Conservation (phyloP, 2,797 vertebrate genomes). For the Pogonophryne albipinna region DNA sequence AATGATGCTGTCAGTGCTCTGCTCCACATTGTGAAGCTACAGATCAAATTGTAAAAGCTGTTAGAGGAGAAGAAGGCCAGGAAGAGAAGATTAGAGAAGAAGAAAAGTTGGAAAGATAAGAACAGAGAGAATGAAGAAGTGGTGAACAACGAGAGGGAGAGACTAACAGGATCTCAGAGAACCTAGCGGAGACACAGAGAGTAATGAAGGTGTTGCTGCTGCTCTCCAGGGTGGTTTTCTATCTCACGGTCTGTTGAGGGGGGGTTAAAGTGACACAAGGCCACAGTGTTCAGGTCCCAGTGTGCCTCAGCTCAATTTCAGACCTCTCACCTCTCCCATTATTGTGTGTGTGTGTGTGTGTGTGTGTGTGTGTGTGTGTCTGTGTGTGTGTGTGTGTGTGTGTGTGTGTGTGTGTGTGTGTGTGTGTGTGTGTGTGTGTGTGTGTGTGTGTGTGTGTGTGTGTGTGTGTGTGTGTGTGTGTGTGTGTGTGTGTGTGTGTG, state of each 20-base stretch:
- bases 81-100: constrained; percentile 13
- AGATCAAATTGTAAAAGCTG: constrained; percentile 57
- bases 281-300: constrained; percentile 60
- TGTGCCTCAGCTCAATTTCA: constrained; percentile 71
- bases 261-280: constrained; percentile 69
- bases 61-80: constrained; percentile 26
- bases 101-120: constrained; percentile 49
- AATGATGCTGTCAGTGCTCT: constrained; percentile 66
- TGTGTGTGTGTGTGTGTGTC: constrained; percentile 1
- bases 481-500: constrained; percentile 5
- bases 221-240: constrained; percentile 56
- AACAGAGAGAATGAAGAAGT: constrained; percentile 42
- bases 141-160: constrained; percentile 35
- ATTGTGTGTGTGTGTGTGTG: constrained; percentile 32
- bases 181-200: constrained; percentile 33
- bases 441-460: not conserved
- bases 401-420: constrained; percentile 8
- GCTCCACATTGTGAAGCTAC: constrained; percentile 53
- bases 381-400: constrained; percentile 7
- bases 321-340: constrained; percentile 64
- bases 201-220: constrained; percentile 57
- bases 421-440: not conserved
- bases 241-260: constrained; percentile 47
- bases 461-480: constrained; percentile 13
- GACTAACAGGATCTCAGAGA: constrained; percentile 35